Base-by-base conservation (phyloP, 2,113 vertebrate genomes). In the Trogon melanurus region DNA sequence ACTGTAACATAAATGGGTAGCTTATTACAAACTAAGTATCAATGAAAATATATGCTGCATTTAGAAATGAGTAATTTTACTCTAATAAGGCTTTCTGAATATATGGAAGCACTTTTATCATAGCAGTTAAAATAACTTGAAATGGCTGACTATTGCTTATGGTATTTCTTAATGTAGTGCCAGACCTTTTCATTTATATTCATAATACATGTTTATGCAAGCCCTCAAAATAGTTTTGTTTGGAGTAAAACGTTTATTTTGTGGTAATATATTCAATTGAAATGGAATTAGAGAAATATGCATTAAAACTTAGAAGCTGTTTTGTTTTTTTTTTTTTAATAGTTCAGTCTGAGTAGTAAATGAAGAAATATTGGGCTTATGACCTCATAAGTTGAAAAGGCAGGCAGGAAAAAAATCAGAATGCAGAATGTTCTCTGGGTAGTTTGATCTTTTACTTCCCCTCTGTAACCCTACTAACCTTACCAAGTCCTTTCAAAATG, bases 181-280 rank as follows among this genome's bases (percentile, higher is more conserved):
- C 30, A 67, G 75, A 84, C 16, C n/a, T 90, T 91, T 78, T 91
- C 13, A 51, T 85, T 85, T 71, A 82, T 26, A 86, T 89, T 92
- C 48, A 67, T 78, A 74, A 70, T 57, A 32, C 16, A 10, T 47
- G 30, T 71, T 92, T 92, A 72, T 79, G 51, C 25, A 34, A 92
- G 8, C 61, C 38, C 51, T 89, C 53, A 72, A 53, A 71, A 79
- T 51, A 88, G 51, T 62, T 85, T 88, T 44, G 47, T 87, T 51
- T 79, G 51, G 51, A 82, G 29, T 64, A 85, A 89, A 92, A 45
- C 12, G 34, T 75, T 27, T 88, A 22, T 91, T 89, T 67, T 70
- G 32, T 72, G 27, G 26, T 66, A 75, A 78, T 73, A 48, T 38
- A 58, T 32, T 81, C 15, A 34, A 8, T 85, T 92, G 38, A 88